Conservation (phyloP, 1,140 invertebrate genomes). For the Limonius californicus region DNA sequence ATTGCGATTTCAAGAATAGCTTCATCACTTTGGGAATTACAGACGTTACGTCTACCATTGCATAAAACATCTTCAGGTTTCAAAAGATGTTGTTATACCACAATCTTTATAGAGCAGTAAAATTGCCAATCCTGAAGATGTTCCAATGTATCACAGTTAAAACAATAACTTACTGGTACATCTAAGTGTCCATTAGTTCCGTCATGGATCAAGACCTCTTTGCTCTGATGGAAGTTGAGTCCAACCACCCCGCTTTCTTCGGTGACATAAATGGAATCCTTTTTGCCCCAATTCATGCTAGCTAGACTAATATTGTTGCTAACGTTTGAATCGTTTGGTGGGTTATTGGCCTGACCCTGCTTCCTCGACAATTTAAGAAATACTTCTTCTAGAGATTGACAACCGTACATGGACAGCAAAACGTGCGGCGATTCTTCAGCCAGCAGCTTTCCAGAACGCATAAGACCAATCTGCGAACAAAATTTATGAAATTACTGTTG, state of each 20-base stretch:
- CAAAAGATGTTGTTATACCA: too few relatives aligned
- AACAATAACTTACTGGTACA: conserved; percentile 24
- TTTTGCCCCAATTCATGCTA: conserved; percentile 74
- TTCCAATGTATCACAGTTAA: too few relatives aligned
- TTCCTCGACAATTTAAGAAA: conserved; percentile 85
- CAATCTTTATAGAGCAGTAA: not conserved
- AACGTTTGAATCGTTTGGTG: conserved; percentile 60
- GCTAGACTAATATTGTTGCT: conserved; percentile 76
- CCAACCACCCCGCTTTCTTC: conserved; percentile 82
- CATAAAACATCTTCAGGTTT: too few relatives aligned
- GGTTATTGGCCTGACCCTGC: conserved; percentile 36
- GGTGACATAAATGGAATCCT: conserved; percentile 75
- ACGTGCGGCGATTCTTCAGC: conserved; percentile 88
- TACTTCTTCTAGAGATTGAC: conserved; percentile 85
- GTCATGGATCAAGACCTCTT: conserved; percentile 78
- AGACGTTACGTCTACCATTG: too few relatives aligned
- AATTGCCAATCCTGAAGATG: too few relatives aligned
- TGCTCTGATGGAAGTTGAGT: conserved; percentile 84
- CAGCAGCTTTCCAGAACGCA: conserved; percentile 85
- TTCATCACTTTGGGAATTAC: too few relatives aligned
- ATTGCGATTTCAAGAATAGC: too few relatives aligned
- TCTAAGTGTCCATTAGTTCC: conserved; percentile 60
- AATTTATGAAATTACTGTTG: too few relatives aligned
- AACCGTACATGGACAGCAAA: conserved; percentile 77
- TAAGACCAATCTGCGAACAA: conserved; percentile 83